Conservation (phyloP, 2,797 vertebrate species). For the Eidolon dupreanum region DNA sequence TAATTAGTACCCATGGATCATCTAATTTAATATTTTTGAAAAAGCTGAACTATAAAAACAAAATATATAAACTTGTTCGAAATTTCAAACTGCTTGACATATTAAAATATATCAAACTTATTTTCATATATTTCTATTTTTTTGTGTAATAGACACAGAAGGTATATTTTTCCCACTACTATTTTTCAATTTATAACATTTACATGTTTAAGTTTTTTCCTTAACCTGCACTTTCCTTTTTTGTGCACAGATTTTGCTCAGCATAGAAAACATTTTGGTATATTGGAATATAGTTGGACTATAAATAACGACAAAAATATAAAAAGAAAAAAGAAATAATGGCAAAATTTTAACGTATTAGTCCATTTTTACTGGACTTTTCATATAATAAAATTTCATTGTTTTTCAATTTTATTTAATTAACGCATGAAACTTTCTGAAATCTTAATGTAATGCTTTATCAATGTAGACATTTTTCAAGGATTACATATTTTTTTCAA, state of each 20-base stretch:
- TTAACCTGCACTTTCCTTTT: not conserved
- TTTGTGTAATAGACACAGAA: not conserved
- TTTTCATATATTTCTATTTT: constrained; percentile 15
- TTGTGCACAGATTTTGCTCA: not conserved
- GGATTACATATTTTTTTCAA: constrained; percentile 77
- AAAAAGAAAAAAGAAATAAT: not conserved
- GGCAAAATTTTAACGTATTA: not conserved
- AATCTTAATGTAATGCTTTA: constrained; percentile 80
- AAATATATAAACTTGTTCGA: not conserved
- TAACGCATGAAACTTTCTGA: constrained; percentile 76
- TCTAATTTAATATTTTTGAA: not conserved
- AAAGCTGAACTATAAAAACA: constrained; percentile 21
- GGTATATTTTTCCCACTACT: not conserved
- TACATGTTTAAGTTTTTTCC: not conserved
- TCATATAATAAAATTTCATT: constrained; percentile 9
- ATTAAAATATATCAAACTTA: constrained; percentile 23
- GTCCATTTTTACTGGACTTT: constrained; percentile 3
- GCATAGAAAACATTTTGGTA: not conserved
- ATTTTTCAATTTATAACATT: not conserved
- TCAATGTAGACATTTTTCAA: constrained; percentile 64
- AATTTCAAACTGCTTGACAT: constrained; percentile 46
- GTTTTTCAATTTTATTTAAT: constrained; percentile 73
- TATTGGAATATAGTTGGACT: not conserved
- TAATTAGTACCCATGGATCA: not conserved
- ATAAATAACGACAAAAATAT: not conserved